Evolutionary conservation across 2,797 vertebrate genomes (phyloP), one percentile per base, ranked within the genome.

Genomic region (Loris lydekkerianus): DNA sequence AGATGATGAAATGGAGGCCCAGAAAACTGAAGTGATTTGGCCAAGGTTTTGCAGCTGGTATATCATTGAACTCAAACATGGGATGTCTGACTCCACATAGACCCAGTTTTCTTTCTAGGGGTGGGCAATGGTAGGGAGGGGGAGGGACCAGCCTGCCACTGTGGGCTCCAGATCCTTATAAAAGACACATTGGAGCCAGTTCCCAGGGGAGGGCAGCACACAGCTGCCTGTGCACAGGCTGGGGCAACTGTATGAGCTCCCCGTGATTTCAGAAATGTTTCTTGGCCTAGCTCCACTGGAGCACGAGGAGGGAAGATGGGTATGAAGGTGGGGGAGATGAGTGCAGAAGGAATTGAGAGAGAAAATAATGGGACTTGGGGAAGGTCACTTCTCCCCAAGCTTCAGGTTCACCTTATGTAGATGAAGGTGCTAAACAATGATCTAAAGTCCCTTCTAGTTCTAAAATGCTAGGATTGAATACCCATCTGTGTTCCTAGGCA

Each of bases 241-340:
- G 1, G 1, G 34, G 49, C 5, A 9, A 20, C 15, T 4, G 18
- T 3, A 40, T 23, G n/a, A 58, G 34, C 23, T 43, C 23, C 49
- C 53, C 25, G 6, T 14, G 13, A 78, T 14, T 60, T 65, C 18
- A 73, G 17, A 49, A 46, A 69, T 27, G 25, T 49, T 27, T 21
- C 5, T 9, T 46, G 65, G 49, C n/a, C 72, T 73, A 10, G 81
- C 27, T 40, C 34, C 46, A 29, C 18, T 27, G 23, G 10, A 84
- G 20, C 18, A 67, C 23, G 18, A 67, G 90, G 61, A 72, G 9
- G 72, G 21, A 91, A 78, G 20, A 76, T 5, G 34, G 15, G 27
- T 27, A 23, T 7, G 0, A 7, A 7, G 13, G 10, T 14, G 6
- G 17, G 1, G 20, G 20, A 40, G 13, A 29, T 18, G 4, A 29